Base-by-base conservation (phyloP, 2,888 invertebrate genomes). In the Eulithis testata region DNA sequence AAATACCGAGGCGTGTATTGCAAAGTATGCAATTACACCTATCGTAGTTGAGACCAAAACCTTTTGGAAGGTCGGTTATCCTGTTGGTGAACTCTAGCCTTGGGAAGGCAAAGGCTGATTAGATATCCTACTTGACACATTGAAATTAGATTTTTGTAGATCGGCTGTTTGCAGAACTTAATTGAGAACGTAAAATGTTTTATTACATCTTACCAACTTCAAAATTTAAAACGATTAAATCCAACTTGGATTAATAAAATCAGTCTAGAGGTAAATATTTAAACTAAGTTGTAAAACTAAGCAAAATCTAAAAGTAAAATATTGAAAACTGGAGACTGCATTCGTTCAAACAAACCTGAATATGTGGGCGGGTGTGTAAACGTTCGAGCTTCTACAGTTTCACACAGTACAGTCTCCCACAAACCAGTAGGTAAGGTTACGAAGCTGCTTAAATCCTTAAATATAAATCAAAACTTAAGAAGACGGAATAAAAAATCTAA, bases 111-210 rank as follows among this genome's bases (percentile, higher is more conserved):
- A 57, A 49, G 57, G 62, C 57, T 66, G 61, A 66, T 69, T 66
- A 64, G 61, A 61, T 40, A 40, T 54, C 63, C 67, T 63, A 59
- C 66, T 65, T 65, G 66, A 71, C 65, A 60, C 57, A 62, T 66
- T 54, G 59, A 56, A 68, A 64, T 66, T 69, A 58, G 64, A 62
- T 63, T 62, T 56, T 62, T 58, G 21, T 62, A 45, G 47, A 8
- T 21, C 3, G 3, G 6, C 12, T 47, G 8, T 45, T 12, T 45
- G 12, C 12, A 45, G 12, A 45, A 45, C 12, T 12, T 2, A 47
- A 47, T 47, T 47, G 14, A 21, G 12, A 47, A 47, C 47, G 21
- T 9, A 21, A 6, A 14, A 9, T 21, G 8, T 21, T 47, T 47
- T 21, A 47, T 21, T 9, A 47, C 0, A 47, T 7, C 47, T 47